phyloP scores from a whole-genome alignment of 2,797 vertebrate genomes.

The Sternarchorhynchus goeldii region DNA sequence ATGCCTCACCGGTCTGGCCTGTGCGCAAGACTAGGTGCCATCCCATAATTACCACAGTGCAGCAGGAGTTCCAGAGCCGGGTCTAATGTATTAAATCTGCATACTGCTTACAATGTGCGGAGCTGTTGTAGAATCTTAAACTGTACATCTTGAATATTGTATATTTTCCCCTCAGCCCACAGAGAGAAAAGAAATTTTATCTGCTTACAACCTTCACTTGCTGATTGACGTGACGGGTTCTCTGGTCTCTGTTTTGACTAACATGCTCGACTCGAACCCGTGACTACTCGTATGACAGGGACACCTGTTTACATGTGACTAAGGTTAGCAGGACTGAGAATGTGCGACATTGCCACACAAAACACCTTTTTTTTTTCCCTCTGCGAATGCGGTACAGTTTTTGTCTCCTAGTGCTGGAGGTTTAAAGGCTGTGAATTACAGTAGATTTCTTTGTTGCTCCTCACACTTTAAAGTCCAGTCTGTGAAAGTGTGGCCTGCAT shows the following conservation, averaged over 20 bases:
- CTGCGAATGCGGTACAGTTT: not conserved
- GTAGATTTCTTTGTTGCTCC: not conserved
- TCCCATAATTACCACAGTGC: not conserved
- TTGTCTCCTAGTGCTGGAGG: not conserved
- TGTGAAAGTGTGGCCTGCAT: slow-evolving; percentile 2
- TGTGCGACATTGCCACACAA: not conserved
- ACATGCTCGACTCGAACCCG: not conserved
- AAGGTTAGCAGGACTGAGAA: not conserved
- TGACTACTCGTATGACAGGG: slow-evolving; percentile 18
- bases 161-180: no score
- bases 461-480: slow-evolving; percentile 5
- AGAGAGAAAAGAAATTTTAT: not conserved
- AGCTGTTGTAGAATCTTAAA: no score
- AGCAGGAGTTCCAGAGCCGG: not conserved
- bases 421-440: not conserved
- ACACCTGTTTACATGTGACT: slow-evolving; percentile 30
- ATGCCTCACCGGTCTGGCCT: not conserved
- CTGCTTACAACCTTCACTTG: not conserved
- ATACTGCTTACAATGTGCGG: no score
- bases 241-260: slow-evolving; percentile 17
- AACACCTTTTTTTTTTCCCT: not conserved
- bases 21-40: not conserved
- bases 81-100: not conserved
- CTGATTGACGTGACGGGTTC: not conserved
- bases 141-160: no score